phyloP scores from a whole-genome alignment of 2,888 invertebrate genomes.

The Drepanosiphum platanoidis region DNA sequence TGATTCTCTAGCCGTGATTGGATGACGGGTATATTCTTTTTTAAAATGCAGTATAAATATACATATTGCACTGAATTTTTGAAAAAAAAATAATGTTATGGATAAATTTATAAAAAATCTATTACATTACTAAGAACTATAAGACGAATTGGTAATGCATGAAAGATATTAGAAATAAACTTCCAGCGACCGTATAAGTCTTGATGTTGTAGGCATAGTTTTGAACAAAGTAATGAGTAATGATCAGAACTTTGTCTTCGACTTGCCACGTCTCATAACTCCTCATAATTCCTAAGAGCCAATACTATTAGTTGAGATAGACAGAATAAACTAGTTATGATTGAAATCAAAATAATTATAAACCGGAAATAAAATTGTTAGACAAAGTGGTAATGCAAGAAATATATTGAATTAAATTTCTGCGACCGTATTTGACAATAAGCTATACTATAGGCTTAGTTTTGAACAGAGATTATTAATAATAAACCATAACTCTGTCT shows the following conservation, averaged over 20 bases:
- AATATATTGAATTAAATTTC: not conserved
- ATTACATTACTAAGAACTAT: constrained; percentile 18
- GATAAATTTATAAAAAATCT: no score
- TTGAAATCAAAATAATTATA: no score
- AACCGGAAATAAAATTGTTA: not conserved
- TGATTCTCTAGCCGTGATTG: no score
- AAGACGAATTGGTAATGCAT: constrained; percentile 22
- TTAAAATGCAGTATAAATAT: no score
- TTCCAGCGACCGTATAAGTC: constrained; percentile 6
- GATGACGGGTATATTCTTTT: no score
- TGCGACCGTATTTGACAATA: not conserved
- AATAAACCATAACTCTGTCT: not conserved
- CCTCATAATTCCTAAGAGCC: no score
- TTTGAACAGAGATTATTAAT: constrained; percentile 31
- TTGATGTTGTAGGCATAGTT: constrained; percentile 2
- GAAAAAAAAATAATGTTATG: no score
- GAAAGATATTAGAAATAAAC: not conserved
- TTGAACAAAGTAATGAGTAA: constrained; percentile 1
- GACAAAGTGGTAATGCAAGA: constrained; percentile 42
- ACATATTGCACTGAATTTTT: no score
- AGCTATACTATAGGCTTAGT: not conserved
- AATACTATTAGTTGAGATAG: no score
- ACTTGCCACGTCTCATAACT: no score
- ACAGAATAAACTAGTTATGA: not conserved
- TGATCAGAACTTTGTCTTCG: not conserved